A percentile compares a stretch with the other conserved stretches of the same genome.
These are phyloP conservation scores for Alauda arvensis DNA, from an alignment of 2,797 vertebrate genomes.

Conservation along the genomic window DNA sequence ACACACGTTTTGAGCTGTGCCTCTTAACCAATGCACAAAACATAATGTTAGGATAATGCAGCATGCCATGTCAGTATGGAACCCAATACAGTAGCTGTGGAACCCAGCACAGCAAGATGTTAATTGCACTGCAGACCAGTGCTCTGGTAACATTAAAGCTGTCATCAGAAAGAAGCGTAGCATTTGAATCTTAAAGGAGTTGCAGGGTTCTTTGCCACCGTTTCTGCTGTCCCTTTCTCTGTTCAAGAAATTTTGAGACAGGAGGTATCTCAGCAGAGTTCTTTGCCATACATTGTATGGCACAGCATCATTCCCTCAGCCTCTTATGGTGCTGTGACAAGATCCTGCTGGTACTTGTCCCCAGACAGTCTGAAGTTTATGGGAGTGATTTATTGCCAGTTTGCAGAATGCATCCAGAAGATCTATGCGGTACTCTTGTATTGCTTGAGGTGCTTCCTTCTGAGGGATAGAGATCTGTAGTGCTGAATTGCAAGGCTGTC, in stretches of 20 bases:
- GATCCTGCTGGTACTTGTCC: not conserved
- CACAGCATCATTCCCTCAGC: not conserved
- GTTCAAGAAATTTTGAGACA: not conserved
- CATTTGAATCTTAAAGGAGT: not conserved
- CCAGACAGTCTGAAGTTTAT: not conserved
- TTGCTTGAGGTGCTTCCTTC: not conserved
- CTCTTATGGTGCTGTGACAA: not conserved
- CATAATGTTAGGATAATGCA: not conserved
- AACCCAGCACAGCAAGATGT: not conserved
- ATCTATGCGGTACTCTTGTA: fast-evolving
- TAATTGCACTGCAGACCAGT: not conserved
- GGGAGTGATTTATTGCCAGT: not conserved
- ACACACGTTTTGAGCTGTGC: not conserved
- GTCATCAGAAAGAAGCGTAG: not conserved
- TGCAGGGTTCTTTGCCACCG: not conserved
- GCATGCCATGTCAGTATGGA: not conserved
- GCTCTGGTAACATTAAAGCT: not conserved
- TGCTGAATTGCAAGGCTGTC: not conserved
- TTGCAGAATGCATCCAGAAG: not conserved
- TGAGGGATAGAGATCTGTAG: not conserved
- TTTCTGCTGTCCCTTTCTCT: not conserved
- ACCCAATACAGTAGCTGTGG: not conserved
- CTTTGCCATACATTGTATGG: fast-evolving
- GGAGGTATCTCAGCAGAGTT: not conserved
- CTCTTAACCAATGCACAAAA: not conserved